Percentiles rank a stretch among this genome's conserved stretches.
These are phyloP conservation scores for Myocastor coypus DNA, from an alignment of 2,113 vertebrate species.

Conservation along the genomic window DNA sequence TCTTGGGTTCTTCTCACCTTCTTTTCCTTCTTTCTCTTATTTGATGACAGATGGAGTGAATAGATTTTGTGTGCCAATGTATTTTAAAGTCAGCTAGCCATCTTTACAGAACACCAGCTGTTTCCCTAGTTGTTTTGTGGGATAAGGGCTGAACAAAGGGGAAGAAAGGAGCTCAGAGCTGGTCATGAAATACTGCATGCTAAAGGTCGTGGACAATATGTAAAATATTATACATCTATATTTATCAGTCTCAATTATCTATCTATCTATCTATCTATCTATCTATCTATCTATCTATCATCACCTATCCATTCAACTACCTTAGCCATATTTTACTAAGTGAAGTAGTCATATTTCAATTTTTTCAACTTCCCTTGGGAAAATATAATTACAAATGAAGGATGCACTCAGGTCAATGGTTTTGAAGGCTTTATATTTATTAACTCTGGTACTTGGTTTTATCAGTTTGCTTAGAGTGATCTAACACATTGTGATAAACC, in stretches of 20 bases:
- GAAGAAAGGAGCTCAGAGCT: not conserved
- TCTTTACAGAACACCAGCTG: not conserved
- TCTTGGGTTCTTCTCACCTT: not conserved
- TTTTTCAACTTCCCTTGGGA: slow-evolving; percentile 10
- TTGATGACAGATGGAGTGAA: not conserved
- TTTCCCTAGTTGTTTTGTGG: not conserved
- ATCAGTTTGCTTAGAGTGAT: not conserved
- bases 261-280: not conserved
- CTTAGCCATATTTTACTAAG: not conserved
- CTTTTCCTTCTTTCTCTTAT: not conserved
- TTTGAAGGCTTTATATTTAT: not conserved
- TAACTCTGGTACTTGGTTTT: not conserved
- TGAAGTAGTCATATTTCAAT: not conserved
- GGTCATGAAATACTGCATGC: not conserved
- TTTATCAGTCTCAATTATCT: no score
- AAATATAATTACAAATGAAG: slow-evolving; percentile 19
- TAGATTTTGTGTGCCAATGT: not conserved
- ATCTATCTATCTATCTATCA: not conserved
- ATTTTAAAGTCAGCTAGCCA: slow-evolving; percentile 1
- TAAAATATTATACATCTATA: not conserved
- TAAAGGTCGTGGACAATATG: not conserved
- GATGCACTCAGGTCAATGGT: not conserved
- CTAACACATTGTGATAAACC: not conserved
- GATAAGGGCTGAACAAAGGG: not conserved
- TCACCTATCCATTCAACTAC: not conserved